Evolutionary conservation across 2,888 invertebrate species (phyloP).

Genomic region (Willowsia nigromaculata): DNA sequence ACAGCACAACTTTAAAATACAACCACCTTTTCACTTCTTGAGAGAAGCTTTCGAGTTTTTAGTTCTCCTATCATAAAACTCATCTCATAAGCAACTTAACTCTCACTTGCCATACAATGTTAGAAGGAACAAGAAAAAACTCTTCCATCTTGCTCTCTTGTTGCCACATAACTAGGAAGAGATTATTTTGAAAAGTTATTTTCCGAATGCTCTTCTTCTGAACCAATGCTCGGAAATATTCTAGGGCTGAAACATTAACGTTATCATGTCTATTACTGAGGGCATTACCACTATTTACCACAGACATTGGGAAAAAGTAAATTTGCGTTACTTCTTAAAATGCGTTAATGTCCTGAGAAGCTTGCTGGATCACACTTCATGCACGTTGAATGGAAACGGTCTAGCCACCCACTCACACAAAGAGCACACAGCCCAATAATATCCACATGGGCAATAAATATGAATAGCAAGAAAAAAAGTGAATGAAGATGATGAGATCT

Average conservation of each 20-base stretch:
- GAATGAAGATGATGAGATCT: constrained; percentile 19
- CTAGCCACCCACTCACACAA: constrained; percentile 13
- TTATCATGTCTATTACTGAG: not conserved
- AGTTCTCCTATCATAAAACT: constrained; percentile 18
- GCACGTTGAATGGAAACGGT: not conserved
- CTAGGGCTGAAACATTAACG: not conserved
- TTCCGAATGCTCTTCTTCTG: constrained; percentile 3
- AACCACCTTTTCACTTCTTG: constrained; percentile 29
- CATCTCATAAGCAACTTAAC: constrained; percentile 22
- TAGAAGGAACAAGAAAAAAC: not conserved
- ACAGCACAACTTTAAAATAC: not conserved
- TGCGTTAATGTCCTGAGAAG: constrained; percentile 30
- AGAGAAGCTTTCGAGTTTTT: not conserved
- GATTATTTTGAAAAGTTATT: constrained; percentile 26
- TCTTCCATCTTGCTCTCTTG: not conserved
- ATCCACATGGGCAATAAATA: not conserved
- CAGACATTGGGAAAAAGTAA: not conserved
- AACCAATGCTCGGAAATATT: not conserved
- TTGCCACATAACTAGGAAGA: not conserved
- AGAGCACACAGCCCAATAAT: not conserved
- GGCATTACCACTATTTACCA: constrained; percentile 2
- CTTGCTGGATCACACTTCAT: constrained; percentile 7
- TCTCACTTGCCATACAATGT: not conserved
- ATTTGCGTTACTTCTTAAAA: constrained; percentile 31
- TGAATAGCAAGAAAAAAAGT: not conserved